phyloP scores from a whole-genome alignment of 2,888 invertebrate genomes.

The Apodemia zela region DNA sequence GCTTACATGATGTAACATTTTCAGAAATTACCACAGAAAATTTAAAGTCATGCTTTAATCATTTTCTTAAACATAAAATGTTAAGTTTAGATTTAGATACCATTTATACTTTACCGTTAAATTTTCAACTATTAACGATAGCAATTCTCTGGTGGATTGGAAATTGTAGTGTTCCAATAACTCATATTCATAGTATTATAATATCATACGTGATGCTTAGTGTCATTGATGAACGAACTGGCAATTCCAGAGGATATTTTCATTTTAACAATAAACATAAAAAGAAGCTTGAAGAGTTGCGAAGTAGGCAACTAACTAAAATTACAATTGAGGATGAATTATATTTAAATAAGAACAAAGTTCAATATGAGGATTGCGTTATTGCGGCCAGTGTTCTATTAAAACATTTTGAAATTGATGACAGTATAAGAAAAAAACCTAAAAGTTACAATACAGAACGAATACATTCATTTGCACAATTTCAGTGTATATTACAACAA shows the following conservation, averaged over 20 bases:
- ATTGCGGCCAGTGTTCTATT: constrained; percentile 80
- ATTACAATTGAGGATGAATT: constrained; percentile 43
- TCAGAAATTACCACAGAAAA: constrained; percentile 47
- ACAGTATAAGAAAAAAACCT: constrained; percentile 71
- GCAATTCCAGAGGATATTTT: constrained; percentile 69
- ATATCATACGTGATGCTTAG: constrained; percentile 80
- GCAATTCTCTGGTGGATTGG: constrained; percentile 81
- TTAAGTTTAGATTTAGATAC: constrained; percentile 48
- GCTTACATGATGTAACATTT: constrained; percentile 44
- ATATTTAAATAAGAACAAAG: constrained; percentile 66
- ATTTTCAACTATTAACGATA: constrained; percentile 81
- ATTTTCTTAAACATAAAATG: constrained; percentile 69
- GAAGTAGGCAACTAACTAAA: constrained; percentile 33
- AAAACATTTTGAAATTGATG: constrained; percentile 80
- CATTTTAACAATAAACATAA: constrained; percentile 70
- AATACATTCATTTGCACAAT: constrained; percentile 83
- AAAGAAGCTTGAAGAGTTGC: constrained; percentile 54
- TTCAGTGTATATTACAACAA: constrained; percentile 82
- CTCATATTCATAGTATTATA: constrained; percentile 80
- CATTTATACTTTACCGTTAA: constrained; percentile 69
- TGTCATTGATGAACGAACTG: constrained; percentile 79
- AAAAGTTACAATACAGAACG: constrained; percentile 78
- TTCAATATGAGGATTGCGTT: constrained; percentile 80
- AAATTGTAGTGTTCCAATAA: constrained; percentile 55
- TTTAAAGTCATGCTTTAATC: constrained; percentile 58